Evolutionary conservation across 2,888 invertebrate genomes (phyloP), one percentile per base, ranked within the genome.

Genomic region (Tetragnatha montana): DNA sequence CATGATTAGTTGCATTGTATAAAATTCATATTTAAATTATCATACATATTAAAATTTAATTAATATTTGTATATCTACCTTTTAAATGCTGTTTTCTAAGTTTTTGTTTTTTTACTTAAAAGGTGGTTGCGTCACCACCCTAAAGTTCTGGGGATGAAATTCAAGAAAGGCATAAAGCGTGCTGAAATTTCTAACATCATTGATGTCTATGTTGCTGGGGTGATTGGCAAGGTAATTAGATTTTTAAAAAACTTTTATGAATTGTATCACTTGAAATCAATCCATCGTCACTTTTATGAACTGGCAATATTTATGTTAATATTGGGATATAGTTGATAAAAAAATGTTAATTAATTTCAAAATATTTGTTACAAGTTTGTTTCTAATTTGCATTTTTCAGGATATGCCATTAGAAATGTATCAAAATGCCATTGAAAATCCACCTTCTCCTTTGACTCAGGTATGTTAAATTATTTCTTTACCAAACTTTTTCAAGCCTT

Each of bases 121-220:
- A 96, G 96, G 96, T 99, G 99, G 99, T 94, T 98, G 92, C 95
- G 99, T 22, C 96, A 97, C 84, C 99, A 99, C 94, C 98, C 98
- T 4, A 95, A 95, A 92, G 97, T 98, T 6, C 94, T 95, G 17
- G 94, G 94, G 81, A 96, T 98, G 96, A 95, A 96, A 92, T 99
- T 99, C 94, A 96, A 96, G 93, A 95, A 95, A 91, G 96, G 96
- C 70, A 96, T 97, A 7, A 97, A 97, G 92, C 95, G 99, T 91
- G 97, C 99, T 0, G 96, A 98, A 93, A 96, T 96, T 91, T 96
- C 99, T 17, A 99, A 99, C 94, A 98, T 97, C 21, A 96, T 99
- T 92, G 99, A 99, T 93, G 97, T 97, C 94, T 98, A 96, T 94
- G 98, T 98, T 4, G 96, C 96, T 92, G 97, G 97, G 80, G 97